phyloP scores from a whole-genome alignment of 2,113 vertebrate species.

The Phodopus roborovskii region DNA sequence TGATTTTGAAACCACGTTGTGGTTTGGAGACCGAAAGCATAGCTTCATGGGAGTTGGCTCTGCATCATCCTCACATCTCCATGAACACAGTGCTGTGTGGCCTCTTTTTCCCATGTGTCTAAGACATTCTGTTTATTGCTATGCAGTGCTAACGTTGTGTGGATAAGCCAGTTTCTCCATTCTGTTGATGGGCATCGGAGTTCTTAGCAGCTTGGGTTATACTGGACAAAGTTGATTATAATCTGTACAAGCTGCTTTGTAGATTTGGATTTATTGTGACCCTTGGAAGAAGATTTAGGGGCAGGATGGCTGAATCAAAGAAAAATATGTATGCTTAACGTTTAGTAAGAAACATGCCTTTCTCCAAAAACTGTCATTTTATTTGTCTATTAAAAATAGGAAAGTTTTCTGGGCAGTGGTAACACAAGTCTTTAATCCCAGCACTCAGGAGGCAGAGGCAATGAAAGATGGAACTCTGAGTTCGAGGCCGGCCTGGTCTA shows the following conservation, averaged over 20 bases:
- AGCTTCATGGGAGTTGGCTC: background rate
- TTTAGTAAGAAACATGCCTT: conserved; percentile 44
- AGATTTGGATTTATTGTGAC: background rate
- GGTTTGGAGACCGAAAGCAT: background rate
- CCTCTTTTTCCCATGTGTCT: background rate
- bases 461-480: background rate
- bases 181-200: background rate
- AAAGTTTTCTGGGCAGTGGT: background rate
- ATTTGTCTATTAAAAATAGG: conserved; percentile 3
- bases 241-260: background rate
- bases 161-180: conserved; percentile 19
- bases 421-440: background rate
- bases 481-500: background rate
- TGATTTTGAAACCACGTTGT: conserved; percentile 25
- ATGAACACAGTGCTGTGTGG: background rate
- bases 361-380: conserved; percentile 40
- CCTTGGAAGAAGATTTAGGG: conserved; percentile 22
- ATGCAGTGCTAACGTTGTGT: background rate
- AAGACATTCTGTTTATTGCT: conserved; percentile 16
- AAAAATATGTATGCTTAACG: background rate
- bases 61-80: background rate
- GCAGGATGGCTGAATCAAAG: conserved; percentile 3
- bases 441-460: background rate
- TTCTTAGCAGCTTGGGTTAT: conserved; percentile 39
- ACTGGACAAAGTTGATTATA: background rate